Evolutionary conservation across 2,113 vertebrate genomes (phyloP).

Genomic region (Tyto alba): DNA sequence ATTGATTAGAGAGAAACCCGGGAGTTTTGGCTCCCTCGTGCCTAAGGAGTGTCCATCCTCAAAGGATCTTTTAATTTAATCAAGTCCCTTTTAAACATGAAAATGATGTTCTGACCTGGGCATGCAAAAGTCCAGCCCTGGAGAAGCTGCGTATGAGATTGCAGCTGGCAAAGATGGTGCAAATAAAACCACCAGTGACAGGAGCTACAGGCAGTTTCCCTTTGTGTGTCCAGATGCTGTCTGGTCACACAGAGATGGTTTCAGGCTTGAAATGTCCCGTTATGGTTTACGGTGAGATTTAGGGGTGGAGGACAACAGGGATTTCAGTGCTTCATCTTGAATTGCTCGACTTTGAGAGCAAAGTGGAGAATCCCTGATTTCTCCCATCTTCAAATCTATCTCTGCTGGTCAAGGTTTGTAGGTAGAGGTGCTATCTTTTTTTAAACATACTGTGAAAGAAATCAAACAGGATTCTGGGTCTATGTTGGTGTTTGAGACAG

Average conservation of each 20-base stretch:
- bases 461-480: not conserved
- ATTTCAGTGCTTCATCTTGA: not conserved
- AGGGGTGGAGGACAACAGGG: not conserved
- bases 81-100: not conserved
- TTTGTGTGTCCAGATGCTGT: not conserved
- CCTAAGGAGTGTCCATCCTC: conserved; percentile 7
- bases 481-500: not conserved
- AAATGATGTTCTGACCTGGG: not conserved
- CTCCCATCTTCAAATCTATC: not conserved
- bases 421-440: not conserved
- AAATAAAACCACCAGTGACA: not conserved
- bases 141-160: not conserved
- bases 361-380: not conserved
- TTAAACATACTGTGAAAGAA: not conserved
- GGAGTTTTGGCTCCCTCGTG: not conserved
- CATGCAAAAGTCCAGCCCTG: not conserved
- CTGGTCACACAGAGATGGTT: not conserved
- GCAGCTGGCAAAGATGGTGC: not conserved
- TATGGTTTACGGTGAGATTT: not conserved
- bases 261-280: not conserved
- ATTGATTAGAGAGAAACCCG: not conserved
- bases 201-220: not conserved
- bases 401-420: not conserved
- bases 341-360: not conserved
- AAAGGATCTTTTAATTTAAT: conserved; percentile 6